phyloP scores from a whole-genome alignment of 2,888 invertebrate species.

The Monoplex corrugatus region DNA sequence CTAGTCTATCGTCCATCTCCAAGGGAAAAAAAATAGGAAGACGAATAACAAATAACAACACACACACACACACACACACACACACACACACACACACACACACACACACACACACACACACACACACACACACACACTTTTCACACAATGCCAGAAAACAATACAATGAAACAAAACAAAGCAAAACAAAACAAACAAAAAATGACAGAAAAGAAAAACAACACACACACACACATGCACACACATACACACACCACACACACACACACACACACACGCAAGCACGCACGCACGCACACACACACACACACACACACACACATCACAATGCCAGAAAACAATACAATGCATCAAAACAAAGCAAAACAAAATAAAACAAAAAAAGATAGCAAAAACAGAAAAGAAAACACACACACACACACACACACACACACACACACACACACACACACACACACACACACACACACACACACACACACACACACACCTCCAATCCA shows the following conservation, averaged over 20 bases:
- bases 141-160: too few relatives aligned
- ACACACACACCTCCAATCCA: too few relatives aligned
- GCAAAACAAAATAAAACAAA: not conserved
- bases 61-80: not conserved
- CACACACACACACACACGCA: not conserved
- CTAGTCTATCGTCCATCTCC: too few relatives aligned
- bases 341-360: too few relatives aligned
- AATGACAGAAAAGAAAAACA: not conserved
- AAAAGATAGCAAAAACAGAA: not conserved
- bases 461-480: too few relatives aligned
- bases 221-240: not conserved
- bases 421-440: not conserved
- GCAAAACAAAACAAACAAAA: not conserved
- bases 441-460: not conserved
- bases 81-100: not conserved
- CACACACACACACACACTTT: not conserved
- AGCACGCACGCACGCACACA: too few relatives aligned
- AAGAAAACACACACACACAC: not conserved
- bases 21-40: too few relatives aligned
- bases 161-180: not conserved
- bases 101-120: not conserved
- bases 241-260: not conserved
- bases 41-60: not conserved
- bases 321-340: too few relatives aligned
- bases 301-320: too few relatives aligned